These are phyloP conservation scores for Nasonia oneida DNA, from an alignment of 2,888 invertebrate genomes.

Conservation along the genomic window DNA sequence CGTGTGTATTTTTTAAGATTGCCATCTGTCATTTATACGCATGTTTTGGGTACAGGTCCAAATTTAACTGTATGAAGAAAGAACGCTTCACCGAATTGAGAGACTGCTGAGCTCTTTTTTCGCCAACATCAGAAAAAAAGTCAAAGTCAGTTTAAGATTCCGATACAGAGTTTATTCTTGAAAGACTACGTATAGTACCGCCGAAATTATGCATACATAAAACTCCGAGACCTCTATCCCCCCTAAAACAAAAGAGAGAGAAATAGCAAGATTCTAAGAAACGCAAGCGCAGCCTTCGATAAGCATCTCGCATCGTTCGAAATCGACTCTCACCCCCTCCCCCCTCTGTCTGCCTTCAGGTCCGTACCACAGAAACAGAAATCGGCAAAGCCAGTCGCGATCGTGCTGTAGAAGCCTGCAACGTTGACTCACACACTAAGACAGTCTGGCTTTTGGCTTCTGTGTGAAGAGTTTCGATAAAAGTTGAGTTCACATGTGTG, in stretches of 20 bases:
- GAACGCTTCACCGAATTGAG: background rate
- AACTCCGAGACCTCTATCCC: background rate
- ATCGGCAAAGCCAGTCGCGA: background rate
- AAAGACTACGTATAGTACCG: background rate
- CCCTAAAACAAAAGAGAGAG: slow-evolving; percentile 37
- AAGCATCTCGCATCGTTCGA: slow-evolving; percentile 56
- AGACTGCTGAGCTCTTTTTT: background rate
- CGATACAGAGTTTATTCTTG: slow-evolving; percentile 8
- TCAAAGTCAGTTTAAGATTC: background rate
- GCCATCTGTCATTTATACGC: background rate
- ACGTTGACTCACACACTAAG: background rate
- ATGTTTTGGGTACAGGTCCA: background rate
- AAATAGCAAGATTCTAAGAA: slow-evolving; percentile 38
- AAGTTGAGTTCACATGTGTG: slow-evolving; percentile 40
- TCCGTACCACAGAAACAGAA: background rate
- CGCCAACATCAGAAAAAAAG: background rate
- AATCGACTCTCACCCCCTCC: slow-evolving; percentile 31
- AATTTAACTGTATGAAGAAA: background rate
- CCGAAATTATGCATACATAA: slow-evolving; percentile 22
- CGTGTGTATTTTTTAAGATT: no score
- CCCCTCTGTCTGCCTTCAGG: background rate
- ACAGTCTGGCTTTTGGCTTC: background rate
- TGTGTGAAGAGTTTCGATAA: background rate
- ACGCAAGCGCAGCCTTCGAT: slow-evolving; percentile 38
- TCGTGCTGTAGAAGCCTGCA: background rate